Percentiles rank a stretch among this genome's conserved stretches.
Conservation (phyloP, 2,888 invertebrate species). For the Apodemia duryi region DNA sequence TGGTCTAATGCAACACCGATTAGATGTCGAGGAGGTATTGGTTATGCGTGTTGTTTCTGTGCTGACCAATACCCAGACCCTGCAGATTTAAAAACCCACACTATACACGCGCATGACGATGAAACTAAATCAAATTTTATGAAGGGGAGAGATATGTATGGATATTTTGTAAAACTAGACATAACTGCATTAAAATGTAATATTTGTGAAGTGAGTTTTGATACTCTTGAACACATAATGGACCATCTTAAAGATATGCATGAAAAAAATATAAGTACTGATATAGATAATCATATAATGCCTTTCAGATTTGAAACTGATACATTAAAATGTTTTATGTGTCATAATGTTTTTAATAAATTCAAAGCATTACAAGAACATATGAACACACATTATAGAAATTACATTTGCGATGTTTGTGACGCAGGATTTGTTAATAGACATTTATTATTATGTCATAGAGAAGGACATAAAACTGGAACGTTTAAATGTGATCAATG, state of each 20-base stretch:
- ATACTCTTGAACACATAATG: constrained; percentile 40
- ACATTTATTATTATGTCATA: constrained; percentile 34
- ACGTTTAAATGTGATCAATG: constrained; percentile 39
- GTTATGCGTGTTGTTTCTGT: constrained; percentile 48
- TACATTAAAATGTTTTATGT: constrained; percentile 42
- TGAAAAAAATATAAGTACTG: constrained; percentile 38
- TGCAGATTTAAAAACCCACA: constrained; percentile 44
- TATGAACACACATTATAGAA: constrained; percentile 50
- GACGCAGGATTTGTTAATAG: constrained; percentile 43
- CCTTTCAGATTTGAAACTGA: constrained; percentile 50
- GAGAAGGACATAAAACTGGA: constrained; percentile 34
- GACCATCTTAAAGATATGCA: constrained; percentile 44
- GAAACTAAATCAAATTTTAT: constrained; percentile 36
- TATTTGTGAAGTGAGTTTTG: constrained; percentile 38
- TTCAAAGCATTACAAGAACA: constrained; percentile 47
- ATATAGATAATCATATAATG: constrained; percentile 48
- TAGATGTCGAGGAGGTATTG: constrained; percentile 37
- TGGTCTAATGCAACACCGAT: constrained; percentile 50
- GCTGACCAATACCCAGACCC: constrained; percentile 39
- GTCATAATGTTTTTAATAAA: constrained; percentile 40
- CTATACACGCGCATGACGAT: constrained; percentile 35
- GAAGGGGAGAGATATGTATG: constrained; percentile 37
- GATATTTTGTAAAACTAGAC: constrained; percentile 48
- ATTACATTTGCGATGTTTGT: constrained; percentile 47
- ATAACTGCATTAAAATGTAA: constrained; percentile 49